Evolutionary conservation across 2,113 vertebrate genomes (phyloP).

Genomic region (Pungitius pungitius): DNA sequence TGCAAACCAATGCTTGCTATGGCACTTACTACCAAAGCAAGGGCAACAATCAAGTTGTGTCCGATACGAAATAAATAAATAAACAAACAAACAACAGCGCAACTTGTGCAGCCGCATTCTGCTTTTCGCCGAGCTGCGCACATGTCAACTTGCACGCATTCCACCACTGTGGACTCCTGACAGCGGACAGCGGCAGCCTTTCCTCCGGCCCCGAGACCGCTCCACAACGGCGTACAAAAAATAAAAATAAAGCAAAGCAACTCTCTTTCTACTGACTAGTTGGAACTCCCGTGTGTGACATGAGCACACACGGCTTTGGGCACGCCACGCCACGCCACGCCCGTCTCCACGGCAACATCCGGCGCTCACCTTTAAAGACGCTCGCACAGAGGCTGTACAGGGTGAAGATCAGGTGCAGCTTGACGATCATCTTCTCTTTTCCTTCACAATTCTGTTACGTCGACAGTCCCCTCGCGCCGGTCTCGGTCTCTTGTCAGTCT

Average conservation of each 20-base stretch:
- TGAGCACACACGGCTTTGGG: slow-evolving; percentile 37
- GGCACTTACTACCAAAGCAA: slow-evolving; percentile 11
- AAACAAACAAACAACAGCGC: slow-evolving; percentile 46
- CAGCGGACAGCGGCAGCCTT: slow-evolving; percentile 21
- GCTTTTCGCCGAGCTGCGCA: slow-evolving; percentile 37
- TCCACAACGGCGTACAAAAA: slow-evolving; percentile 35
- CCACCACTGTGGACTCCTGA: slow-evolving; percentile 54
- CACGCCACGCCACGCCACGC: too few species aligned
- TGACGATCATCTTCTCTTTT: slow-evolving; percentile 82
- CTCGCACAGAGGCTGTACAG: slow-evolving; percentile 81
- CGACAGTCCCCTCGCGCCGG: slow-evolving; percentile 61
- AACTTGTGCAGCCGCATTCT: slow-evolving; percentile 72
- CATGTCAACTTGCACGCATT: slow-evolving; percentile 71
- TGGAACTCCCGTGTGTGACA: slow-evolving; percentile 38
- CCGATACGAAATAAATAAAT: slow-evolving; percentile 3
- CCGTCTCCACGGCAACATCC: slow-evolving; percentile 64
- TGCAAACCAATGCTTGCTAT: slow-evolving; percentile 3
- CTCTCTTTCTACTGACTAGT: slow-evolving; percentile 4
- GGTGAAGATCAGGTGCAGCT: slow-evolving; percentile 80
- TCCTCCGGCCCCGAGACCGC: slow-evolving; percentile 29
- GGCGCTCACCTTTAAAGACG: slow-evolving; percentile 81
- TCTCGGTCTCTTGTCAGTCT: slow-evolving; percentile 21
- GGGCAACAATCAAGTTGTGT: slow-evolving; percentile 53
- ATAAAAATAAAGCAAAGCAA: background rate
- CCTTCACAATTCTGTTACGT: slow-evolving; percentile 52